Evolutionary conservation across 2,797 vertebrate genomes (phyloP), one percentile per base, ranked within the genome.

Genomic region (Sylvia borin): DNA sequence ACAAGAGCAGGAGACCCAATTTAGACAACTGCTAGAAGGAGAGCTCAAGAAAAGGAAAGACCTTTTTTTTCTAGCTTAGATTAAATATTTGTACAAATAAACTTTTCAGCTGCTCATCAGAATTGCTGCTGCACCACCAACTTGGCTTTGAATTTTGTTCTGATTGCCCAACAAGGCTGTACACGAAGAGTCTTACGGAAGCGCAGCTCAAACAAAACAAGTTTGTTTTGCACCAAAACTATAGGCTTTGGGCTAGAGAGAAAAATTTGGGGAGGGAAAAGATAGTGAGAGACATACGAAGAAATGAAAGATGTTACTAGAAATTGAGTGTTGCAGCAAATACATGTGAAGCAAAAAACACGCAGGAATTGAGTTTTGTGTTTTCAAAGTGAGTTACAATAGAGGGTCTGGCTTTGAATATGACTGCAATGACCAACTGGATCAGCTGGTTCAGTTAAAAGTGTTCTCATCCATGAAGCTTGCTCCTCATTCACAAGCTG

Each of bases 21-120:
- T 96, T 96, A 96, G 96, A 97, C 97, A 97, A 97, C 94, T 88
- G 90, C 83, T 96, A 89, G 92, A 97, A 95, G 90, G 91, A 91
- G 91, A 84, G 88, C 85, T 91, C 88, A 88, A 94, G 87, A 96
- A 97, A 97, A 97, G 95, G 94, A 94, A 97, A 96, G 93, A 94
- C 92, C 66, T 95, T 94, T 85, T 86, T 86, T 91, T 91, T 11
- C 76, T 87, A 95, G 94, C 95, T 96, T 88, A 92, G 95, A 97
- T 97, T 96, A 97, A 97, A 97, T 96, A 97, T 94, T 96, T 97
- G 95, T 96, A 97, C 96, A 97, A 97, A 97, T 93, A 97, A 97
- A 96, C 96, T 97, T 97, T 97, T 97, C 96, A 95, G 96, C 90
- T 94, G 92, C 96, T 97, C 95, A 95, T 97, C 97, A 94, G 96